Conservation (phyloP, 2,797 vertebrate genomes). For the Propithecus deckenii region DNA sequence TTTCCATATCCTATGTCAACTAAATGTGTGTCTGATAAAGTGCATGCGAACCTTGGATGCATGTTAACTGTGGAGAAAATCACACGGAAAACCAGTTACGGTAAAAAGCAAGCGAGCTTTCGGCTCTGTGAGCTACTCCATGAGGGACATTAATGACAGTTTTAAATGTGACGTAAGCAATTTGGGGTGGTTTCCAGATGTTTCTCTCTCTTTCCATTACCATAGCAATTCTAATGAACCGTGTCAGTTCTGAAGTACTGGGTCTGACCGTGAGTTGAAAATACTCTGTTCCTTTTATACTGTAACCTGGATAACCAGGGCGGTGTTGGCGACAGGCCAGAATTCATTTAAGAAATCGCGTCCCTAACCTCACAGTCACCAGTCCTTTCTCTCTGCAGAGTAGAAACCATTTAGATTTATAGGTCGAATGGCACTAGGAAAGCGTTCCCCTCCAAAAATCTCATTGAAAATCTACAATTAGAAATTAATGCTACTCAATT, state of each 20-base stretch:
- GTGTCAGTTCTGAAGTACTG: neutral
- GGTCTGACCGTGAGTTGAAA: neutral
- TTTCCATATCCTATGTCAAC: slow-evolving; percentile 83
- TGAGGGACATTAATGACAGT: neutral
- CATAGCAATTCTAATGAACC: neutral
- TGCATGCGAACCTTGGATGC: neutral
- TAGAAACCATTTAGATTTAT: neutral
- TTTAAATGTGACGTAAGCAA: neutral
- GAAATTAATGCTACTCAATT: neutral
- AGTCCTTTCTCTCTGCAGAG: neutral
- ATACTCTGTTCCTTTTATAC: neutral
- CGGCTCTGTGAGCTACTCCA: fast-evolving
- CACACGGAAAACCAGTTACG: neutral
- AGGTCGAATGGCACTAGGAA: neutral
- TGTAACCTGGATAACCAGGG: neutral
- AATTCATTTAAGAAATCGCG: neutral
- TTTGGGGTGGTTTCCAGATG: neutral
- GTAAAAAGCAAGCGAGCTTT: neutral
- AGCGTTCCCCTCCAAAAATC: neutral
- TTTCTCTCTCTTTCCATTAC: neutral
- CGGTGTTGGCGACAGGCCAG: fast-evolving
- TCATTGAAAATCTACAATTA: neutral
- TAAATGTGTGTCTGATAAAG: slow-evolving; percentile 69
- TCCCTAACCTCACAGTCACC: neutral
- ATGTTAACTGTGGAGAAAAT: neutral